A percentile compares a stretch with the other conserved stretches of the same genome.
These are phyloP conservation scores for Atherinosoma microstoma DNA, from an alignment of 2,797 vertebrate genomes.

Conservation along the genomic window DNA sequence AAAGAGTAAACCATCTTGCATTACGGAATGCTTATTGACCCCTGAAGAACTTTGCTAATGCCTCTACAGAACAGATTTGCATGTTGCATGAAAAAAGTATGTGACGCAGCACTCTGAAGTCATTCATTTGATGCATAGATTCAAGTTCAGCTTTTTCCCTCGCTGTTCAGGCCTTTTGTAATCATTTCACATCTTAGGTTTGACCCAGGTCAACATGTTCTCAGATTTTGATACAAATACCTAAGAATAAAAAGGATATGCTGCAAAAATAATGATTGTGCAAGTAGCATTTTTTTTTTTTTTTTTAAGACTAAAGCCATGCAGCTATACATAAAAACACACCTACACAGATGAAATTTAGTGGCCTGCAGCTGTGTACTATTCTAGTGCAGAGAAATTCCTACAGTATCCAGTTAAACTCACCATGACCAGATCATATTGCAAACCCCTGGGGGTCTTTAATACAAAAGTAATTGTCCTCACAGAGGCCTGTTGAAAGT, in stretches of 20 bases:
- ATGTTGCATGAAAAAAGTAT: slow-evolving; percentile 7
- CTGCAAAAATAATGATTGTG: slow-evolving; percentile 25
- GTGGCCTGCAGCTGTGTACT: slow-evolving; percentile 37
- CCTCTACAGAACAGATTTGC: background rate
- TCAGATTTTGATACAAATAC: slow-evolving; percentile 32
- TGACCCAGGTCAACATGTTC: slow-evolving; percentile 38
- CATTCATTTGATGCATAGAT: background rate
- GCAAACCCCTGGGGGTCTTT: slow-evolving; percentile 49
- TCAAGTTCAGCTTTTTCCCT: background rate
- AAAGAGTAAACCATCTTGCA: background rate
- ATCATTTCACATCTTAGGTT: slow-evolving; percentile 19
- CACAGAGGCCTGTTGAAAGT: slow-evolving; percentile 45
- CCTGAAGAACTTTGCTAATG: background rate
- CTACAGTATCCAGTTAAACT: slow-evolving; percentile 68
- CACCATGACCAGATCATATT: slow-evolving; percentile 65
- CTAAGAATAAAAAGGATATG: slow-evolving; percentile 11
- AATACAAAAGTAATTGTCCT: slow-evolving; percentile 76
- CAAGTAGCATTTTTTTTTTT: slow-evolving; percentile 19
- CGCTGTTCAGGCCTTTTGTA: background rate
- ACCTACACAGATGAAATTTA: slow-evolving; percentile 23
- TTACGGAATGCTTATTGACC: background rate
- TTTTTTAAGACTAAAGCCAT: slow-evolving; percentile 2
- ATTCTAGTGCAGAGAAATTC: slow-evolving; percentile 58
- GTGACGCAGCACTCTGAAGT: background rate
- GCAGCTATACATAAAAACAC: slow-evolving; percentile 13